Evolutionary conservation across 37 sponge, comb jelly and placozoan species (phyloP), one percentile per base, ranked within the genome.

Genomic region (Halichondria panicea): DNA sequence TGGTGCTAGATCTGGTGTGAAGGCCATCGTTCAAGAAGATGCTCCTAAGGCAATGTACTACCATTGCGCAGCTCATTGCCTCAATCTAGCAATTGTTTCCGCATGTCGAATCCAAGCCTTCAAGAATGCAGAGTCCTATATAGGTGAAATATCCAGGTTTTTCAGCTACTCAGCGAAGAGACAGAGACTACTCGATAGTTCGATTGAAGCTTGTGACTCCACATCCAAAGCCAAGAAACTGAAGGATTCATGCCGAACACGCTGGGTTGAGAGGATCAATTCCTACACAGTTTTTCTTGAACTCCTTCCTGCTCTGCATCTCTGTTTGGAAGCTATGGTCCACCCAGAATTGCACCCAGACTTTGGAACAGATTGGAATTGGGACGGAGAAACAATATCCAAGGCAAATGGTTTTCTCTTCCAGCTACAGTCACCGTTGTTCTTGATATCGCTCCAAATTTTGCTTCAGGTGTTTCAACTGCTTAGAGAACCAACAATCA

Each of bases 381-480:
- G 89, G 89, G 89, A 88, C 76, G 77, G 79, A 32, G 79, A 75
- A 52, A 77, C 79, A 30, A 55, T 79, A 28, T 65, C 80, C 19
- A 86, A 79, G 43, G 87, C 87, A 37, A 86, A 66, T 68, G 87
- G 87, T 22, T 84, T 84, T 58, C 77, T 84, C 19, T 72, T 44
- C 61, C 85, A 84, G 48, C 43, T 61, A 22, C 33, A 75, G 38
- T 84, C 85, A 33, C 27, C 85, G 28, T 50, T 72, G n/a, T 84
- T 84, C 70, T 68, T 84, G 61, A 42, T 84, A 38, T 37, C 71
- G 58, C 69, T 84, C 27, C 37, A 84, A 64, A 84, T 84, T 42
- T 78, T 84, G 13, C 53, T 76, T 30, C 62, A 74, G 58, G 75
- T 74, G 28, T 50, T 83, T 41, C 21, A 33, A 32, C 33, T 34